Percentiles rank a stretch among this genome's conserved stretches.
These are phyloP conservation scores for Pseudorhiza aurosa DNA, from an alignment of 30 jellyfish, hydroid and myxozoan species.

Conservation along the genomic window DNA sequence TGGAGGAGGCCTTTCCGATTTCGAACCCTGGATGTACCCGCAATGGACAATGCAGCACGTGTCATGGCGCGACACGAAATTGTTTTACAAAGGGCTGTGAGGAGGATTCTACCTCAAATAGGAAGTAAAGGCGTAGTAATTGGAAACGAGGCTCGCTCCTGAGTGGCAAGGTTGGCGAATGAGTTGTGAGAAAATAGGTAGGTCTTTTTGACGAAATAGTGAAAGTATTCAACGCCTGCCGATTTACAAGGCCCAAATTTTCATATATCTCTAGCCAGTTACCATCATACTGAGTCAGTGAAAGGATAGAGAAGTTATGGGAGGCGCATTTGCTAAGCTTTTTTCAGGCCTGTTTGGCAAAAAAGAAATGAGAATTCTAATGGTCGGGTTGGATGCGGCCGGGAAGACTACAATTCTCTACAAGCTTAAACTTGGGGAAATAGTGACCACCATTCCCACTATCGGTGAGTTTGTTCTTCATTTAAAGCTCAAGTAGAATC, in stretches of 20 bases:
- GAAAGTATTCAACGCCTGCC: no score
- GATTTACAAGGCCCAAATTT: no score
- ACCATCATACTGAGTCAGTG: background rate
- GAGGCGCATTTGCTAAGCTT: slow-evolving; percentile 61
- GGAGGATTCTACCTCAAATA: background rate
- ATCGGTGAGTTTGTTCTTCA: slow-evolving; percentile 97
- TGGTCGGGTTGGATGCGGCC: slow-evolving; percentile 99
- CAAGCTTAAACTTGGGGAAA: slow-evolving; percentile 94
- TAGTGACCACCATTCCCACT: slow-evolving; percentile 99
- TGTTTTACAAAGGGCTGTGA: background rate
- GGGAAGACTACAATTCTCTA: slow-evolving; percentile 99
- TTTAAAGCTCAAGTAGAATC: no score
- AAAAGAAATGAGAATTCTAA: slow-evolving; percentile 93
- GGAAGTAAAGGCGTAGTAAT: background rate
- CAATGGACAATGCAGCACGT: no score
- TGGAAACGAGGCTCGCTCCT: slow-evolving; percentile 15
- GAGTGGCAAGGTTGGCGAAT: slow-evolving; percentile 28
- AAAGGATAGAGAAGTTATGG: slow-evolving; percentile 1
- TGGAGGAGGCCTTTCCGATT: no score
- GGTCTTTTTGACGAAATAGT: no score
- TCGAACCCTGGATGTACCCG: no score
- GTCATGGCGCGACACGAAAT: no score
- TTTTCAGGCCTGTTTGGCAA: slow-evolving; percentile 78
- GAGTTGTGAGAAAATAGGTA: background rate
- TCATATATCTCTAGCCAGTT: no score